These are phyloP conservation scores for Misgurnus anguillicaudatus DNA, from an alignment of 2,113 vertebrate species.

Conservation along the genomic window DNA sequence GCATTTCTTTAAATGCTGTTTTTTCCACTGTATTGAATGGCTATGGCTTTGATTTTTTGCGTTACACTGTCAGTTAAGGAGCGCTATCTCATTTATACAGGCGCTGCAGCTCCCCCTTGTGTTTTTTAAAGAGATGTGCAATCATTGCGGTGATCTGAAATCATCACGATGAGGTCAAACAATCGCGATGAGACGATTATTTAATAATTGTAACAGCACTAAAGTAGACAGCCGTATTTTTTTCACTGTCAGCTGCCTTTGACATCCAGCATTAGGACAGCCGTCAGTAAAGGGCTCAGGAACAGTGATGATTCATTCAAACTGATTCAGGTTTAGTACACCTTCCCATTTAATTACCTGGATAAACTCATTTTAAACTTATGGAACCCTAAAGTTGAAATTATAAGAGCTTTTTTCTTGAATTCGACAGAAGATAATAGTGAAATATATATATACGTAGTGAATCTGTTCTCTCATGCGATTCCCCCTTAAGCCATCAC, in stretches of 20 bases:
- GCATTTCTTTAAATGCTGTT: too few relatives aligned
- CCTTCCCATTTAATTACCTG: not conserved
- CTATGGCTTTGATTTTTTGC: too few relatives aligned
- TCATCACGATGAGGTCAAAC: too few relatives aligned
- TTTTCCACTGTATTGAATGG: too few relatives aligned
- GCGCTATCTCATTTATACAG: too few relatives aligned
- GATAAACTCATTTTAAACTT: slow-evolving; percentile 25
- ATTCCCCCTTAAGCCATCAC: slow-evolving; percentile 19
- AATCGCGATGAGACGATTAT: too few relatives aligned
- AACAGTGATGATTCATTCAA: not conserved
- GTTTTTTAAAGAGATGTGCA: too few relatives aligned
- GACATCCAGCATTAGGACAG: not conserved
- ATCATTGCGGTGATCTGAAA: too few relatives aligned
- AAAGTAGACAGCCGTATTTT: not conserved
- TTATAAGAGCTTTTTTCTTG: not conserved
- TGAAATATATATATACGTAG: not conserved
- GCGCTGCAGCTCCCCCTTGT: too few relatives aligned
- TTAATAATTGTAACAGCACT: too few relatives aligned
- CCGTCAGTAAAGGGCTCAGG: too few relatives aligned
- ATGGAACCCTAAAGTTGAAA: not conserved
- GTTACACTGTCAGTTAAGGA: too few relatives aligned
- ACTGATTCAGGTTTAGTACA: not conserved
- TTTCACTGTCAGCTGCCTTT: not conserved
- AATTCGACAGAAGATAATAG: slow-evolving; percentile 17
- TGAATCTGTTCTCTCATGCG: slow-evolving; percentile 12